A percentile compares a stretch with the other conserved stretches of the same genome.
Conservation (phyloP, 2,797 vertebrate species). For the Sphenopsis melanotis region DNA sequence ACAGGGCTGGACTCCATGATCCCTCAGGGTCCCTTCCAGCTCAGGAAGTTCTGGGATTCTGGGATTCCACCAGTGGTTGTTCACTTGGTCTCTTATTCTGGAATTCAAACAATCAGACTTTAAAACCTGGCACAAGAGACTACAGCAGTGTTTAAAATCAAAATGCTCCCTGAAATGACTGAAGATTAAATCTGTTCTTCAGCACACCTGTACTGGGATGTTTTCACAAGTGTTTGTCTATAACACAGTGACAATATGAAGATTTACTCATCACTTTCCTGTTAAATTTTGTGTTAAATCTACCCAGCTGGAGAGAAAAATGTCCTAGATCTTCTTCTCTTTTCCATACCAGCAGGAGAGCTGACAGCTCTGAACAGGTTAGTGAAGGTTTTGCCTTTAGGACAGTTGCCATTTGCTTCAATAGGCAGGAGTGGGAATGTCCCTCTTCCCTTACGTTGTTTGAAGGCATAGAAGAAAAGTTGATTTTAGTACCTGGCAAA, state of each 20-base stretch:
- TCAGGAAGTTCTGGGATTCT: background rate
- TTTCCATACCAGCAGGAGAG: background rate
- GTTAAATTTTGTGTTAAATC: background rate
- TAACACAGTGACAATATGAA: background rate
- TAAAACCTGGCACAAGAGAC: background rate
- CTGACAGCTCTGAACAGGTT: background rate
- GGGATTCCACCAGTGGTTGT: background rate
- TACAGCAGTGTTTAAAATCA: background rate
- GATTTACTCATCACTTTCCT: background rate
- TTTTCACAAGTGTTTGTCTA: background rate
- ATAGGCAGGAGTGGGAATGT: background rate
- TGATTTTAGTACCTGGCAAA: background rate
- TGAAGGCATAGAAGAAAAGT: background rate
- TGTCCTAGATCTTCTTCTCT: background rate
- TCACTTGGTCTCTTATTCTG: background rate
- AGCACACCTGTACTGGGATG: background rate
- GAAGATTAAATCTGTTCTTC: background rate
- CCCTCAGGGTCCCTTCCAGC: background rate
- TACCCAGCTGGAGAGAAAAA: background rate
- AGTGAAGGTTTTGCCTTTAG: background rate
- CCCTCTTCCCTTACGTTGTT: accelerated
- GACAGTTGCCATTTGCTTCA: background rate
- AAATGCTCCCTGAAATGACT: background rate
- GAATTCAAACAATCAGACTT: background rate
- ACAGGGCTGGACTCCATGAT: background rate